A percentile compares a stretch with the other conserved stretches of the same genome.
phyloP scores from a whole-genome alignment of 23 tunicate genomes.

The Aplidium turbinatum region DNA sequence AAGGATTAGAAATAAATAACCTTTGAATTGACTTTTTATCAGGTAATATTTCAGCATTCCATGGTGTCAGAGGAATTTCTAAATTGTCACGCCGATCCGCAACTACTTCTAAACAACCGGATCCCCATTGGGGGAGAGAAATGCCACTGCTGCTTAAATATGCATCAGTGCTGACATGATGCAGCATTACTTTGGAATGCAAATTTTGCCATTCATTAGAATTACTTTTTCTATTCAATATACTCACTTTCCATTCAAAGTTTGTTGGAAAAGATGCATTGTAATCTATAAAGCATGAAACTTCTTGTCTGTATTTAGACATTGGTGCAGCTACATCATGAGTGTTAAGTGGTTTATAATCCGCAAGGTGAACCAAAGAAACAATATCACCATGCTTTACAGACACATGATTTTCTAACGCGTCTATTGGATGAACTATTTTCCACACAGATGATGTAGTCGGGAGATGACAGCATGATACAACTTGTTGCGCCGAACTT shows the following conservation, averaged over 20 bases:
- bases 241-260: constrained; percentile 23
- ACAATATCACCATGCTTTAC: constrained; percentile 11
- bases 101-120: constrained; percentile 11
- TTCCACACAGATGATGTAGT: neutral
- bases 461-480: constrained; percentile 5
- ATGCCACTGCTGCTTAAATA: constrained; percentile 11
- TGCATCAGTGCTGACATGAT: constrained; percentile 19
- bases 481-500: constrained; percentile 25
- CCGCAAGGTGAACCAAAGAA: neutral
- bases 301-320: constrained; percentile 26
- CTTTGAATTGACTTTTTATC: neutral
- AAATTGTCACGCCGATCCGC: neutral
- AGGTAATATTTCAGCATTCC: constrained; percentile 23
- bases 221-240: neutral
- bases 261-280: neutral
- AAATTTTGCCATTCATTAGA: constrained; percentile 4
- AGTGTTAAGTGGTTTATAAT: neutral
- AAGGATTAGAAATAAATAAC: neutral
- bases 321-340: constrained; percentile 36
- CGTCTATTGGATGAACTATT: neutral
- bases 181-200: constrained; percentile 17
- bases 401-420: neutral
- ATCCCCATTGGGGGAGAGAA: constrained; percentile 15
- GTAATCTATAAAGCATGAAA: constrained; percentile 3
- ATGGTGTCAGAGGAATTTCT: neutral